Evolutionary conservation across 2,888 invertebrate genomes (phyloP).

Genomic region (Aspidiotus rigidus): DNA sequence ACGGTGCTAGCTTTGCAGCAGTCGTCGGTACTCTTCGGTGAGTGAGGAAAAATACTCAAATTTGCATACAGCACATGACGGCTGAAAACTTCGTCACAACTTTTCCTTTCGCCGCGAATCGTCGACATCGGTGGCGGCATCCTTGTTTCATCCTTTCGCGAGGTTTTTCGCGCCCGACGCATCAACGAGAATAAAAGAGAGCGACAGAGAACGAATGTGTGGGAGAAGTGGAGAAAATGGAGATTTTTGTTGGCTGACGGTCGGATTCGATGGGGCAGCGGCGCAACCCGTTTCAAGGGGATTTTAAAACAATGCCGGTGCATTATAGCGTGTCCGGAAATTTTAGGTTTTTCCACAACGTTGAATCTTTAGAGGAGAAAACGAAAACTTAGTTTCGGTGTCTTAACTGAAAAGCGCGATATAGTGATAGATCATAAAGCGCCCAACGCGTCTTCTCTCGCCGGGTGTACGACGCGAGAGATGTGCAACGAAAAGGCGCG

Average conservation of each 20-base stretch:
- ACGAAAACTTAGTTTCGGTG: constrained; percentile 24
- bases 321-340: constrained; percentile 32
- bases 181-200: not conserved
- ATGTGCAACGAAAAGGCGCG: not conserved
- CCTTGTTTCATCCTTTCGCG: not conserved
- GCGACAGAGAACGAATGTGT: constrained; percentile 21
- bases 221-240: constrained; percentile 28
- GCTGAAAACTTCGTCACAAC: constrained; percentile 29
- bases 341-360: constrained; percentile 33
- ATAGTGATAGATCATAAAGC: constrained; percentile 28
- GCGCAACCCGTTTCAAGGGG: constrained; percentile 7
- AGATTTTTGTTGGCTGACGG: constrained; percentile 23
- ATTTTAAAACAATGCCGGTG: constrained; percentile 30
- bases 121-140: constrained; percentile 24
- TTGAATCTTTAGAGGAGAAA: constrained; percentile 26
- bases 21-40: constrained; percentile 15
- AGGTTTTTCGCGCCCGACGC: not conserved
- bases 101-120: constrained; percentile 28
- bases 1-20: constrained; percentile 3
- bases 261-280: constrained; percentile 21
- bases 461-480: no score
- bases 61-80: constrained; percentile 33
- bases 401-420: constrained; percentile 27
- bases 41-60: constrained; percentile 31
- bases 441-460: constrained; percentile 19